Percentiles rank a stretch among this genome's conserved stretches.
Evolutionary conservation across 1,140 invertebrate genomes (phyloP).

Genomic region (Euschistus heros): DNA sequence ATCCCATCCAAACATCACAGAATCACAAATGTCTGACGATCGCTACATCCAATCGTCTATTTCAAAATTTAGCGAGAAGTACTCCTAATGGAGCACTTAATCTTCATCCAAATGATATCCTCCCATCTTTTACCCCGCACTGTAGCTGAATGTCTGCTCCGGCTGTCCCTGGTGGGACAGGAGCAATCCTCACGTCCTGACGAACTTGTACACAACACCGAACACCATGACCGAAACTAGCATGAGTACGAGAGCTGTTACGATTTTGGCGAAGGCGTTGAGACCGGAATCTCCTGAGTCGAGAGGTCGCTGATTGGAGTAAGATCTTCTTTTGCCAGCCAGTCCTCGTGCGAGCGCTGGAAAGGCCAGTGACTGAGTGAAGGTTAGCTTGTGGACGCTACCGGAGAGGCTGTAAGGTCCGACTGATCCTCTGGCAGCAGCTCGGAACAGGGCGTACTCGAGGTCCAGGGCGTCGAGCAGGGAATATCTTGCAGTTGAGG

Average conservation of each 20-base stretch:
- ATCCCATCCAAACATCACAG: too few species aligned
- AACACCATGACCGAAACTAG: constrained; percentile 61
- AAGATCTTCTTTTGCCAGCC: constrained; percentile 49
- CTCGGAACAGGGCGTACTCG: constrained; percentile 54
- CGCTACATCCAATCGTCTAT: too few species aligned
- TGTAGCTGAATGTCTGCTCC: neutral
- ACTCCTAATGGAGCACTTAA: too few species aligned
- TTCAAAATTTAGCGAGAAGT: too few species aligned
- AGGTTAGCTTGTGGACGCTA: constrained; percentile 61
- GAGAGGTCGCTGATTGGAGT: constrained; percentile 35
- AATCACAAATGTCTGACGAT: too few species aligned
- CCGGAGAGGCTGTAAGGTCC: constrained; percentile 60
- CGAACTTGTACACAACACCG: constrained; percentile 62
- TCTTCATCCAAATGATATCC: too few species aligned
- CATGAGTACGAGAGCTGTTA: constrained; percentile 56
- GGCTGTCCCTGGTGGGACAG: constrained; percentile 39
- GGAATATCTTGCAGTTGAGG: constrained; percentile 41
- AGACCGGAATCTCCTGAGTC: constrained; percentile 39
- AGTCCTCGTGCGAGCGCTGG: constrained; percentile 57
- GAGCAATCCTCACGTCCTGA: constrained; percentile 62
- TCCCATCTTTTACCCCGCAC: too few species aligned
- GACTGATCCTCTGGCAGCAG: constrained; percentile 55
- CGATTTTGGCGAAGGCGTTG: constrained; percentile 33
- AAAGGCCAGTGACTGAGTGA: constrained; percentile 62
- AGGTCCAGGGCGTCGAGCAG: constrained; percentile 58